Evolutionary conservation across 2,113 vertebrate species (phyloP), one percentile per base, ranked within the genome.

Genomic region (Gymnogyps californianus): DNA sequence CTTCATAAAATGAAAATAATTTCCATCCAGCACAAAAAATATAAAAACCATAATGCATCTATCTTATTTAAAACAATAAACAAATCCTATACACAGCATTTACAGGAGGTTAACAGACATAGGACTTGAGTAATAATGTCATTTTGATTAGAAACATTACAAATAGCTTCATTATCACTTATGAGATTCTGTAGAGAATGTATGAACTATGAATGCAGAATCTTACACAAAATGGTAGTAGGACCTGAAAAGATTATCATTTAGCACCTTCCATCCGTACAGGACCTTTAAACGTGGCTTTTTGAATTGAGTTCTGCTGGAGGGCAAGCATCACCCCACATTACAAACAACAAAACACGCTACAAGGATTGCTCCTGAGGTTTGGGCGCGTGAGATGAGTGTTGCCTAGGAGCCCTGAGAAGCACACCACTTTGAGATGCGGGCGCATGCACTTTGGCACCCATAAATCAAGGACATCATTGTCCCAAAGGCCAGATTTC

Each of bases 381-480:
- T 42, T 17, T 62, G 64, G 36, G 42, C 52, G n/a, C 46, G 13
- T 13, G 52, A 47, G 25, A 26, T 3, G 31, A 34, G 31, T 26
- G 28, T 1, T 42, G 44, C 49, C 6, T 3, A 11, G 24, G 13
- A 67, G 57, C 62, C 49, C 36, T 2, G 7, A 64, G 44, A 46
- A 67, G 26, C 46, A 57, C 52, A 51, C 4, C 31, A 8, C 51
- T 65, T 18, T 21, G 31, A 64, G 61, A 36, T 7, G 31, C 0
- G 0, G 12, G 29, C 1, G 0, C 2, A 0, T 17, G 29, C 14
- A 22, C 36, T 24, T n/a, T 6, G 29, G 34, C 47, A 67, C 12
- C 36, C 54, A 16, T 6, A 3, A 4, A 55, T 26, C 32, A 18
- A 90, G 46, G 59, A 49, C 1, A 1, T n/a, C 1, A 1, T n/a